Evolutionary conservation across 2,888 invertebrate species (phyloP).

Genomic region (Cataglyphis altisquamis): DNA sequence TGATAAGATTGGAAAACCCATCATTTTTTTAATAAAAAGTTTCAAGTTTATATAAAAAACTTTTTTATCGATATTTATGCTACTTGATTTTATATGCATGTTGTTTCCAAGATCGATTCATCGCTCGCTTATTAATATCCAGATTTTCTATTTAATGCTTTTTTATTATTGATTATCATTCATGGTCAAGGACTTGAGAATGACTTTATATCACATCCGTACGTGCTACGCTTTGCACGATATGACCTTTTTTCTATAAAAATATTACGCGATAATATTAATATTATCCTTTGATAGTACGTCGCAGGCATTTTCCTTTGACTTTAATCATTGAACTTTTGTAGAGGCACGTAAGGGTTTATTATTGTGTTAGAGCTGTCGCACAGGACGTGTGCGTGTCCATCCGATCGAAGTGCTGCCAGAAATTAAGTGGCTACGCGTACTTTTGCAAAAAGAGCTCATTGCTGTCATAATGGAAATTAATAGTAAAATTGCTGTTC

Average conservation of each 20-base stretch:
- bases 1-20: neutral
- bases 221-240: neutral
- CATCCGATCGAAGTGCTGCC: conserved; percentile 21
- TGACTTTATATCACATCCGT: conserved; percentile 14
- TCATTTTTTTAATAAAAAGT: neutral
- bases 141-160: neutral
- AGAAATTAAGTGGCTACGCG: conserved; percentile 35
- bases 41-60: neutral
- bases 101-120: neutral
- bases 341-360: conserved; percentile 16
- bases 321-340: conserved; percentile 56
- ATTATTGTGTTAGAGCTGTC: conserved; percentile 47
- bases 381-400: neutral
- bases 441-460: conserved; percentile 60
- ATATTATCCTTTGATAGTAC: conserved; percentile 20
- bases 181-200: conserved; percentile 32
- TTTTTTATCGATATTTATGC: neutral
- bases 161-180: conserved; percentile 34
- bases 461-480: conserved; percentile 66
- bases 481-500: conserved; percentile 69
- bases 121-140: conserved; percentile 9
- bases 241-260: conserved; percentile 20
- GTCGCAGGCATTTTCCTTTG: conserved; percentile 2
- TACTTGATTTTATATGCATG: neutral
- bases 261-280: conserved; percentile 13